These are phyloP conservation scores for Drosophila neocordata DNA, from an alignment of 1,140 invertebrate genomes.

Conservation along the genomic window DNA sequence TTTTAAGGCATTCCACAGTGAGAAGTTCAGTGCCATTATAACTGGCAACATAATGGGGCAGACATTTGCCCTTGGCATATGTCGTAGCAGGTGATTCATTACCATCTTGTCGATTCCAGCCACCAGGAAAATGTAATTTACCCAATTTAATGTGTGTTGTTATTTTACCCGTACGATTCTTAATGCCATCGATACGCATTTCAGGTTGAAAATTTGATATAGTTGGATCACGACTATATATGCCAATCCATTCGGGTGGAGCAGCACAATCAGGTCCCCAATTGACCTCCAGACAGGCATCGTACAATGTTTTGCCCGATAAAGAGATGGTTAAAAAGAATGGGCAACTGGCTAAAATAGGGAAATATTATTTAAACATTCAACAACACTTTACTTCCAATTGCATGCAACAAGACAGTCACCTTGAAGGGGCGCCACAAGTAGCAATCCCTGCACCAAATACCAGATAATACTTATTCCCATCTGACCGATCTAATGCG, in stretches of 20 bases:
- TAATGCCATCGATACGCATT: slow-evolving; percentile 51
- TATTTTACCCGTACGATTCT: slow-evolving; percentile 80
- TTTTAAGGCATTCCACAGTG: slow-evolving; percentile 85
- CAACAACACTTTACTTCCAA: no score
- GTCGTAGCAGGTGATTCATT: slow-evolving; percentile 52
- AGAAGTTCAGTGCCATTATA: slow-evolving; percentile 84
- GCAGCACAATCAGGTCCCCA: slow-evolving; percentile 83
- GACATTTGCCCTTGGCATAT: slow-evolving; percentile 75
- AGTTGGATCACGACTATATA: slow-evolving; percentile 71
- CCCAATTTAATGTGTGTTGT: slow-evolving; percentile 83
- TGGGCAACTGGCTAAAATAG: slow-evolving; percentile 53
- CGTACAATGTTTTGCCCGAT: slow-evolving; percentile 71
- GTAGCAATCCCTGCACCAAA: neutral
- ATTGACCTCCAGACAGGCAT: slow-evolving; percentile 84
- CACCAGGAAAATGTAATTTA: slow-evolving; percentile 83
- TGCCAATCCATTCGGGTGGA: slow-evolving; percentile 73
- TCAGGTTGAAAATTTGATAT: slow-evolving; percentile 62
- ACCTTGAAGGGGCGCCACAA: slow-evolving; percentile 1
- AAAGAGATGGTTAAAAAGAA: slow-evolving; percentile 69
- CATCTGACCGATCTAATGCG: neutral
- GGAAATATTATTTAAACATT: no score
- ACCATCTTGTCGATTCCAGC: slow-evolving; percentile 83
- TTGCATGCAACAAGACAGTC: neutral
- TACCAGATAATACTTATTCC: neutral
- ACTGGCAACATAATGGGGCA: slow-evolving; percentile 84